A percentile compares a stretch with the other conserved stretches of the same genome.
These are phyloP conservation scores for Phyto melanocephala DNA, from an alignment of 2,888 invertebrate species.

Conservation along the genomic window DNA sequence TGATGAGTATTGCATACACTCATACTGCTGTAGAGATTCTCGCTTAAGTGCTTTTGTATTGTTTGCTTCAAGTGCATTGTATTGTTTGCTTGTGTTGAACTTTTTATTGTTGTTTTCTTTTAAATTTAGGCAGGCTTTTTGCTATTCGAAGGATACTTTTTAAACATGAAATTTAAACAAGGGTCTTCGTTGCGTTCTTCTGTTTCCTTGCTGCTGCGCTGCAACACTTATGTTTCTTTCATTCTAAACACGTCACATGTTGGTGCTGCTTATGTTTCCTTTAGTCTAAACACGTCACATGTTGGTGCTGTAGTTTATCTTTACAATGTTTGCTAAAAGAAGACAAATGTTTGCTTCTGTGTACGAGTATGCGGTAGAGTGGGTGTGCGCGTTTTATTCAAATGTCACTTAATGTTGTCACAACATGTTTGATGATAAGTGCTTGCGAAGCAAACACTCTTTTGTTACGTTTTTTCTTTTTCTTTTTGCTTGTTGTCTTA, in stretches of 20 bases:
- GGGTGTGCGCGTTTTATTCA: neutral
- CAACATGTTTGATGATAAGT: conserved; percentile 49
- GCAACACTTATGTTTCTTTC: conserved; percentile 14
- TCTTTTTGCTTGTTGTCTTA: conserved; percentile 10
- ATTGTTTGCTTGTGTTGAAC: conserved; percentile 45
- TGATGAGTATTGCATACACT: conserved; percentile 47
- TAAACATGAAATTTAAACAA: conserved; percentile 38
- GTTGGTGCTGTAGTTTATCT: conserved; percentile 22
- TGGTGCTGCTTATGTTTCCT: conserved; percentile 15
- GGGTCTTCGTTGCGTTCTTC: conserved; percentile 7
- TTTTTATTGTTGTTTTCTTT: conserved; percentile 31
- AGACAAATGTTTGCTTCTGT: conserved; percentile 22
- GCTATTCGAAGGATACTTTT: conserved; percentile 22
- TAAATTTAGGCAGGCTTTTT: conserved; percentile 23
- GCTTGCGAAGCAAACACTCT: conserved; percentile 30
- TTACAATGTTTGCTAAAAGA: conserved; percentile 28
- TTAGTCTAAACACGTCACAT: conserved; percentile 9
- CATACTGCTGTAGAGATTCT: conserved; percentile 33
- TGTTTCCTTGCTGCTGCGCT: neutral
- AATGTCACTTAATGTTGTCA: conserved; percentile 61
- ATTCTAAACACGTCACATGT: conserved; percentile 10
- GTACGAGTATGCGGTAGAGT: neutral
- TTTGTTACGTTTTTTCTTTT: neutral
- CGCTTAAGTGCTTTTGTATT: conserved; percentile 48
- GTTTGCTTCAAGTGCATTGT: conserved; percentile 55